Evolutionary conservation across 2,888 invertebrate species (phyloP), one percentile per base, ranked within the genome.

Genomic region (Deilephila porcellus): DNA sequence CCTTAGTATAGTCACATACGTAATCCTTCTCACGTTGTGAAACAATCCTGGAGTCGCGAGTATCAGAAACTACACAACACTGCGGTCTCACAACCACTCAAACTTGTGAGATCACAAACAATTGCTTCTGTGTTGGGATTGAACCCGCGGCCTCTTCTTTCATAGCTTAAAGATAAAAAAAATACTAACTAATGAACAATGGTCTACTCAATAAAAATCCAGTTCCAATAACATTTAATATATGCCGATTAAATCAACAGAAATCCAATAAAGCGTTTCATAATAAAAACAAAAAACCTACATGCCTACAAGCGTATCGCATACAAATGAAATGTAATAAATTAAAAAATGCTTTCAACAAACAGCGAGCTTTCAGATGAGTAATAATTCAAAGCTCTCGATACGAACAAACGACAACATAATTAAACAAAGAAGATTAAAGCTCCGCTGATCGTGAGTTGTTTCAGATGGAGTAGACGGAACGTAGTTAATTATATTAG

Each of bases 391-490:
- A 60, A 60, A 60, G 60, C 14, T 14, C 4, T 60, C 29, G 60
- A 60, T 60, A 25, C 60, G n/a, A 60, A 60, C 60, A 60, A 60
- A 60, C 60, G 60, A 60, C 32, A 60, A 60, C 60, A 60, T 60
- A 60, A 60, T 60, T 60, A 60, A 60, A 60, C 14, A 60, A 60
- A 8, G 11, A 17, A 60, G 60, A 60, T 29, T 29, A 60, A 60
- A 60, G 25, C 25, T 29, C 14, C 25, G 29, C 25, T 17, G 60
- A 60, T 29, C 25, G 60, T 11, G 29, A 25, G 25, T 25, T 60
- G 29, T 60, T 60, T 25, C 25, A 29, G 17, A 29, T 25, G 17
- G 14, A 60, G 17, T 17, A 60, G 4, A 56, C 2, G 19, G n/a
- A 56, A n/a, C n/a, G n/a, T 60, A 29, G 4, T 60, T 29, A 17